A percentile compares a stretch with the other conserved stretches of the same genome.
Conservation (phyloP, 2,888 invertebrate genomes). For the Pasiphila rectangulata region DNA sequence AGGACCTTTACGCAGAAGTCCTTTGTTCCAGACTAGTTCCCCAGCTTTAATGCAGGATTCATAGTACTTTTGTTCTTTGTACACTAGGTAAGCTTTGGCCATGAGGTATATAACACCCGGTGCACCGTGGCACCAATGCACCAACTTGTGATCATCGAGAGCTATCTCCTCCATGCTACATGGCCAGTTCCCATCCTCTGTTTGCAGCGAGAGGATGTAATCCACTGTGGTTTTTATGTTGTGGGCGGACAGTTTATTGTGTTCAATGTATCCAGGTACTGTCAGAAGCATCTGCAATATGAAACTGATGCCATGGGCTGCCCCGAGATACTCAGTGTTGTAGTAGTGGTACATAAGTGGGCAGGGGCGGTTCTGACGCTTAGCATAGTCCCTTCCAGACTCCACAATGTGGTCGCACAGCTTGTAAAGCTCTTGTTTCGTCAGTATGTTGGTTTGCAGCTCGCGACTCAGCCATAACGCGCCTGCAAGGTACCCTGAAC, state of each 20-base stretch:
- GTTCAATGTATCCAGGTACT: conserved; percentile 77
- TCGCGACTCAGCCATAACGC: conserved; percentile 86
- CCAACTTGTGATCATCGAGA: conserved; percentile 83
- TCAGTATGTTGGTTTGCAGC: conserved; percentile 64
- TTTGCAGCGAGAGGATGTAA: conserved; percentile 84
- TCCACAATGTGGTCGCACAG: conserved; percentile 85
- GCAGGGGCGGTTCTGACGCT: conserved; percentile 76
- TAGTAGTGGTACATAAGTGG: conserved; percentile 91
- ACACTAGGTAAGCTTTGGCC: conserved; percentile 89
- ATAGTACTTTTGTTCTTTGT: conserved; percentile 87
- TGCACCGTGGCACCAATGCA: conserved; percentile 96
- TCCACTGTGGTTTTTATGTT: conserved; percentile 85
- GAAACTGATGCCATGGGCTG: conserved; percentile 81
- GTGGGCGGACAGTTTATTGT: conserved; percentile 72
- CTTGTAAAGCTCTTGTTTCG: conserved; percentile 75
- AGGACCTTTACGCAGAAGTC: conserved; percentile 91
- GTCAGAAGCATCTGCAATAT: conserved; percentile 80
- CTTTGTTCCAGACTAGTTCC: conserved; percentile 90
- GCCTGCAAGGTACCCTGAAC: conserved; percentile 91
- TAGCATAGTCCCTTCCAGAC: conserved; percentile 86
- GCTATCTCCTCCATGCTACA: conserved; percentile 86
- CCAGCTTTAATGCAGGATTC: conserved; percentile 84
- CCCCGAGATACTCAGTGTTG: conserved; percentile 86
- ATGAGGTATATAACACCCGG: conserved; percentile 90
- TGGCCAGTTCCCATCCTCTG: conserved; percentile 87